These are phyloP conservation scores for Molorchus minor DNA, from an alignment of 2,888 invertebrate genomes.

Conservation along the genomic window DNA sequence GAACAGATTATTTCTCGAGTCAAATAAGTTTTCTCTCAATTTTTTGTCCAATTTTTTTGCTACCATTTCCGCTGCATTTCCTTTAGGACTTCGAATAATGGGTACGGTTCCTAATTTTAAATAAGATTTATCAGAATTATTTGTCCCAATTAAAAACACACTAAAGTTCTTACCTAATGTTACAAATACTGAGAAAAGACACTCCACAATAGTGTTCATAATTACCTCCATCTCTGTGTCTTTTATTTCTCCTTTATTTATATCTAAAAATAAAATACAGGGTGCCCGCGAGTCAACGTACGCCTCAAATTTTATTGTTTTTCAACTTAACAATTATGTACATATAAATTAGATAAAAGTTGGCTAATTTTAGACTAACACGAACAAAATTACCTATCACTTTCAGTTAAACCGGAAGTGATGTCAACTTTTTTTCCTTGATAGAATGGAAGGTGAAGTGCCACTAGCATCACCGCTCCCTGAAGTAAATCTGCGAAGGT, in stretches of 20 bases:
- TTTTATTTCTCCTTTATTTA: constrained; percentile 92
- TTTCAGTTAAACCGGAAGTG: too few species aligned
- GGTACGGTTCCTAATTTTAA: constrained; percentile 76
- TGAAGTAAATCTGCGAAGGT: too few species aligned
- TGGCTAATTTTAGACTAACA: too few species aligned
- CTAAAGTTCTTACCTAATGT: constrained; percentile 86
- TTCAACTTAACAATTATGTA: too few species aligned
- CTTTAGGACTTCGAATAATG: constrained; percentile 90
- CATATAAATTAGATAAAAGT: too few species aligned
- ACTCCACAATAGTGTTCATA: constrained; percentile 94
- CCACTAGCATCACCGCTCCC: too few species aligned
- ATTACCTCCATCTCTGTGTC: constrained; percentile 95
- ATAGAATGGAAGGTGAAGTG: too few species aligned
- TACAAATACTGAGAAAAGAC: constrained; percentile 97
- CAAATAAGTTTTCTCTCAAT: constrained; percentile 94
- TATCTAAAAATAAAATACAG: constrained; percentile 68
- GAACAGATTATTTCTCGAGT: constrained; percentile 95
- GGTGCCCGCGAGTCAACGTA: not conserved
- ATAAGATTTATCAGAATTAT: not conserved
- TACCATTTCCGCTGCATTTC: constrained; percentile 98
- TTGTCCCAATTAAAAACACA: too few species aligned
- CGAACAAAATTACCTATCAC: too few species aligned
- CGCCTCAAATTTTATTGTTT: too few species aligned
- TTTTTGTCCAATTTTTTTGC: constrained; percentile 97
- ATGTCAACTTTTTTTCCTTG: too few species aligned